A percentile compares a stretch with the other conserved stretches of the same genome.
Conservation (phyloP, 2,113 vertebrate species). For the sheep (Ovis aries) region ARS-UI_Ramb_v3.0 NC_056067.1:6558501-6559000, state of each 20-base stretch:
- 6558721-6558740: not conserved
- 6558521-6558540: not conserved
- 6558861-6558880: not conserved
- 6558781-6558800: not conserved
- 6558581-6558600: not conserved
- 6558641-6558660: not conserved
- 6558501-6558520: not conserved
- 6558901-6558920: not conserved
- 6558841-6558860: not conserved
- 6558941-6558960: not conserved
- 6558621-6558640: not conserved
- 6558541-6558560: not conserved
- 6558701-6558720: too few species aligned
- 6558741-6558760: not conserved
- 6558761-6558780: not conserved
- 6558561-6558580: not conserved
- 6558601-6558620: not conserved
- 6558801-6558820: not conserved
- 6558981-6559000: not conserved
- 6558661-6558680: too few species aligned
- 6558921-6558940: not conserved
- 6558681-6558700: rapidly evolving
- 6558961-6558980: not conserved
- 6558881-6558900: not conserved
- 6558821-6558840: not conserved